Evolutionary conservation across 2,888 invertebrate species (phyloP), one percentile per base, ranked within the genome.

Genomic region (Hydropsyche betteni): DNA sequence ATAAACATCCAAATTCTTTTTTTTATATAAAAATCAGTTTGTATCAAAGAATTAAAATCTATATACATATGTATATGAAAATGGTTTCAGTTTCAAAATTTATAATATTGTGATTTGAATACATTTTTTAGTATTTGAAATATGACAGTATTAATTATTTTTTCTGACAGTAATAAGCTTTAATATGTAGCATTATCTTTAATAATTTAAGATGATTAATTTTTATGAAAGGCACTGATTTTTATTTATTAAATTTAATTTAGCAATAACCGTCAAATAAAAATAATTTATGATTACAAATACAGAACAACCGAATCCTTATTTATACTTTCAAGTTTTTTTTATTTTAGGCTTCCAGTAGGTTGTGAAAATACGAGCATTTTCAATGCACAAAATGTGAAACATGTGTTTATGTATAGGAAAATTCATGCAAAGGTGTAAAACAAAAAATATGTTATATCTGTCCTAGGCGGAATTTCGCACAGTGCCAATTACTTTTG

Each of bases 401-500:
- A 24, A 24, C 24, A 24, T 24, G 24, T 24, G 24, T 24, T 24
- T 24, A 24, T 24, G 24, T 24, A 24, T 24, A 24, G 24, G 24
- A 24, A 24, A 24, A 24, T 24, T 24, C 24, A 24, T 24, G 24
- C 10, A 44, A 44, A 44, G 44, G 6, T 44, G 3, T 44, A 44
- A 44, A 10, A 44, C 6, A 44, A 44, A 44, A 44, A 44, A 44
- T 2, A 44, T 44, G 44, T 44, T 44, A 10, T 44, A 2, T 44
- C 44, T 44, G 44, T 44, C 44, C 7, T 44, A 1, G 44, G 44
- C 10, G 10, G 44, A 36, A 36, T 12, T 58, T 58, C 16, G 24
- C 36, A 64, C 64, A 64, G 64, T 64, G 64, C 64, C 64, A 64
- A 64, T 64, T 64, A 64, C 33, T 64, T 36, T n/a, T 34, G 64